phyloP scores from a whole-genome alignment of 2,888 invertebrate genomes.

The Cyclophora punctaria region DNA sequence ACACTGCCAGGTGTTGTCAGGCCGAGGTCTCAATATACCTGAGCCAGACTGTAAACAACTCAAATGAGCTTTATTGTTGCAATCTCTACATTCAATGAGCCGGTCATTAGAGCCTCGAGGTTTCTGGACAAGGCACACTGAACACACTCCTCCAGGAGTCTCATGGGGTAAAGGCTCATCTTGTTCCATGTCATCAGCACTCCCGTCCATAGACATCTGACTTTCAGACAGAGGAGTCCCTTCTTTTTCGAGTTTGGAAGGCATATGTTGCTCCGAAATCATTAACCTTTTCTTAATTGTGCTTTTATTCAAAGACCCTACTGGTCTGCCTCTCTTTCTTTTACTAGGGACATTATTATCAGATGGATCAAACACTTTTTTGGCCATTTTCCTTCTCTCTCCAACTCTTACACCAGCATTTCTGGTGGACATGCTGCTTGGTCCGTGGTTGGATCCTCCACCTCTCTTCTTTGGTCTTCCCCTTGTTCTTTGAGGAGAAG shows the following conservation, averaged over 20 bases:
- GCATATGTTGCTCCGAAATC: conserved; percentile 31
- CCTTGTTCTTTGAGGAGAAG: conserved; percentile 64
- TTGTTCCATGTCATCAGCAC: conserved; percentile 60
- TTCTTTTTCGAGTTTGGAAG: conserved; percentile 44
- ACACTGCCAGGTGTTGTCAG: conserved; percentile 88
- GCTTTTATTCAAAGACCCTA: conserved; percentile 77
- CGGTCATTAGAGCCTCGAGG: conserved; percentile 76
- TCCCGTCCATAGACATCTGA: conserved; percentile 57
- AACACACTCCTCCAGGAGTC: conserved; percentile 76
- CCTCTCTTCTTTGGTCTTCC: conserved; percentile 62
- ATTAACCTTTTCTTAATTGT: conserved; percentile 70
- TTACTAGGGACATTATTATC: conserved; percentile 85
- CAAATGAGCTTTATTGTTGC: conserved; percentile 82
- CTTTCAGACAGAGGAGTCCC: conserved; percentile 54
- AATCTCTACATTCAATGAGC: conserved; percentile 81
- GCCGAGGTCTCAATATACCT: conserved; percentile 77
- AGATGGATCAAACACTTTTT: conserved; percentile 90
- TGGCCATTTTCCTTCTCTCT: conserved; percentile 82
- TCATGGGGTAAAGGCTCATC: conserved; percentile 57
- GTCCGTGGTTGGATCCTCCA: conserved; percentile 38
- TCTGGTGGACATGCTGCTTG: conserved; percentile 37
- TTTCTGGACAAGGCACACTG: conserved; percentile 76
- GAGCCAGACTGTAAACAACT: conserved; percentile 81
- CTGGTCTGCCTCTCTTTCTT: conserved; percentile 80
- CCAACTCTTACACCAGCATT: conserved; percentile 71